Evolutionary conservation across 2,888 invertebrate genomes (phyloP), one percentile per base, ranked within the genome.

Genomic region (Uropetala carovei): DNA sequence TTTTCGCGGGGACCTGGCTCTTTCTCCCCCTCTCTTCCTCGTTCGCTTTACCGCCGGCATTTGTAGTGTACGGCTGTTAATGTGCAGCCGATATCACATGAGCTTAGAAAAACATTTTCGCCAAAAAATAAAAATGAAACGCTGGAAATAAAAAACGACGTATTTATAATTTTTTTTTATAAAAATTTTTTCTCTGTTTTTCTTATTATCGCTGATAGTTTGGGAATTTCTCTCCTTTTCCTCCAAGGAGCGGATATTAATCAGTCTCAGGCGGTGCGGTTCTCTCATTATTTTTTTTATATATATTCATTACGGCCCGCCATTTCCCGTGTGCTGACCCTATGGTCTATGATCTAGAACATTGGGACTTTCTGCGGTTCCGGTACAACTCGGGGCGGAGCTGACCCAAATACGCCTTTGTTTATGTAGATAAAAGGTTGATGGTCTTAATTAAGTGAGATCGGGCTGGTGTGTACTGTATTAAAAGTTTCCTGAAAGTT

Each of bases 371-470:
- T 14, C 64, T 64, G 64, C 64, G 64, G 64, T 64, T 16, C 18
- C 64, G 64, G 64, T n/a, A 64, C 14, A 64, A n/a, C 64, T 64
- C 64, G 64, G 43, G 16, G 64, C 27, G 75, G 13, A 27, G 75
- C 27, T 75, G 75, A 75, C 75, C 75, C 75, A 75, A 75, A 75
- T 75, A 75, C 75, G 11, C 75, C 14, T 27, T 75, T 75, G 75
- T 75, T 75, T 75, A 75, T 68, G 18, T n/a, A 10, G n/a, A 68
- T 68, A 22, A 68, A 68, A 68, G 68, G 68, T 68, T 68, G 68
- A 68, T 75, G 75, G 75, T 75, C 75, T 75, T 75, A 75, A 75
- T 75, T 75, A 75, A 75, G 75, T 13, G 75, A 27, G 64, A 64
- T 64, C 14, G 64, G 68, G 68, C 22, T 18, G 68, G 68, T 22